Evolutionary conservation across 2,797 vertebrate genomes (phyloP), one percentile per base, ranked within the genome.

Genomic region (Hydrocynus forskahlii): DNA sequence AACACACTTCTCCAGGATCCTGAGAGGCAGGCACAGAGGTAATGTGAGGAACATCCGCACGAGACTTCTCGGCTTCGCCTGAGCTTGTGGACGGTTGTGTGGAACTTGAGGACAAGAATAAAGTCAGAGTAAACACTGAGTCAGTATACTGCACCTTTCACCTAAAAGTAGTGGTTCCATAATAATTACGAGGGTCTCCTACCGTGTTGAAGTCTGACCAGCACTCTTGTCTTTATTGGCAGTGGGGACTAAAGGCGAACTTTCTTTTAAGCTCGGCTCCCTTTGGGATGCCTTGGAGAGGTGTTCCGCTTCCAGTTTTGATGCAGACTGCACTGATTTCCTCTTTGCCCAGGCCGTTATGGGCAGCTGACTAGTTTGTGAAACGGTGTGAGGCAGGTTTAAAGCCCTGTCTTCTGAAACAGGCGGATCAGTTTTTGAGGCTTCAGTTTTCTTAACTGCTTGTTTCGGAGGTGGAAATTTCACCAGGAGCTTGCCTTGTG

Each of bases 341-440:
- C 64, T 68, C 76, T 78, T 68, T 55, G 48, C 16, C 75, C 75
- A 66, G 14, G 9, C 40, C 1, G 62, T 77, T 54, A 77, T 40
- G 17, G 25, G 35, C 8, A 21, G 62, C 75, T 77, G 75, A 16
- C 5, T 25, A 7, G 25, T 54, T 67, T n/a, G 48, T n/a, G 60
- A 35, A 66, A 50, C 14, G 5, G 40, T 48, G 23, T 9, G 55
- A 21, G 73, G 1, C 6, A 3, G 59, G 1, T 63, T 50, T 64
- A 64, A 64, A 73, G 16, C 9, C 12, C 52, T 0, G 8, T 19
- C 17, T 16, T 38, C 59, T 23, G 21, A 75, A 48, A 29, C 2
- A 48, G 59, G 13, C 29, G 43, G 7, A 63, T 60, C 19, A 8
- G 1, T 50, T 50, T 76, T 76, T 13, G 45, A 66, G 10, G 62